phyloP scores from a whole-genome alignment of 2,888 invertebrate genomes.

The Ormia ochracea region DNA sequence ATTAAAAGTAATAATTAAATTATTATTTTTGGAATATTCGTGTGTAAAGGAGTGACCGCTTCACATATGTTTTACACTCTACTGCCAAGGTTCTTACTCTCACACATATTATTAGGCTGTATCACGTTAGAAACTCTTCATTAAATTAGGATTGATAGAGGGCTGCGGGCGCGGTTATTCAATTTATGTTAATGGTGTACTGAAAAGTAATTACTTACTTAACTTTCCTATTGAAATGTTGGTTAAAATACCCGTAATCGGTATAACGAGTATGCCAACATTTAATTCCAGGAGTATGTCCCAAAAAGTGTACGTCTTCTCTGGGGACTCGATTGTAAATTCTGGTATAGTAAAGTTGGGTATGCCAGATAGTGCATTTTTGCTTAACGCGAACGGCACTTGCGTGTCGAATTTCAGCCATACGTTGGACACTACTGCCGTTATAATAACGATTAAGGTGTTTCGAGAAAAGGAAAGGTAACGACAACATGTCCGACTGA shows the following conservation, averaged over 20 bases:
- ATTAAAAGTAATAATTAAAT: too few species aligned
- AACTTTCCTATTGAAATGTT: constrained; percentile 97
- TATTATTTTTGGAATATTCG: too few species aligned
- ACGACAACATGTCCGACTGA: constrained; percentile 80
- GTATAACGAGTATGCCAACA: constrained; percentile 87
- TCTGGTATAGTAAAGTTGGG: constrained; percentile 82
- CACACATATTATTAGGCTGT: too few species aligned
- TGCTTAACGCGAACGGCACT: constrained; percentile 80
- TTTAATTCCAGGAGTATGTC: constrained; percentile 86
- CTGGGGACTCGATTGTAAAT: constrained; percentile 80
- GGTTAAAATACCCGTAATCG: constrained; percentile 90
- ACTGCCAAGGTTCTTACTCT: too few species aligned
- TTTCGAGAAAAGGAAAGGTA: constrained; percentile 86
- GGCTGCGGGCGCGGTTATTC: neutral
- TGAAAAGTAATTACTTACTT: constrained; percentile 79
- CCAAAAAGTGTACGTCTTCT: constrained; percentile 79
- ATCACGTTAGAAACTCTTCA: too few species aligned
- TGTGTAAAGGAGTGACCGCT: neutral
- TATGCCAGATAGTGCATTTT: constrained; percentile 82
- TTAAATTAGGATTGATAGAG: too few species aligned
- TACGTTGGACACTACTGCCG: constrained; percentile 80
- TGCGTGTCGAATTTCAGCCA: constrained; percentile 77
- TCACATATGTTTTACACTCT: neutral
- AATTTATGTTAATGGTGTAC: neutral
- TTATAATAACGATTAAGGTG: constrained; percentile 84